phyloP scores from a whole-genome alignment of 2,797 vertebrate species.

The Oreonectes daqikongensis region DNA sequence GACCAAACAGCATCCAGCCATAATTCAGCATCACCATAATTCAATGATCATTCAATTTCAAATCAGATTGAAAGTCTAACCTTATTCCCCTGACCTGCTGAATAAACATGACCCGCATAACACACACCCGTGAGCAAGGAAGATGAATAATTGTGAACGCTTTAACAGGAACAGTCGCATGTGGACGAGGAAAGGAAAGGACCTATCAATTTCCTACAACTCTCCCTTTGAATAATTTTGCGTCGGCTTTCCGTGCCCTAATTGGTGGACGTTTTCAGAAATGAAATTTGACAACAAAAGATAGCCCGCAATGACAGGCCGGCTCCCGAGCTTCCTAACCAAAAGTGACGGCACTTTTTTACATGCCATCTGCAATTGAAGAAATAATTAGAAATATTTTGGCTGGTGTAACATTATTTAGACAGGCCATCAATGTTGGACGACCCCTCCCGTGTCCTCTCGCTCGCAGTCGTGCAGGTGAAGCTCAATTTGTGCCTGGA shows the following conservation, averaged over 20 bases:
- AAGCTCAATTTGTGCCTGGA: constrained; percentile 42
- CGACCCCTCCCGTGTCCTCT: constrained; percentile 10
- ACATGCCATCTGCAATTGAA: constrained; percentile 66
- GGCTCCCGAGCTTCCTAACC: constrained; percentile 76
- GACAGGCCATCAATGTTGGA: constrained; percentile 68
- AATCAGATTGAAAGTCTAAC: neutral
- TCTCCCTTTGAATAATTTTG: constrained; percentile 63
- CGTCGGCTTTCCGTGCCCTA: constrained; percentile 64
- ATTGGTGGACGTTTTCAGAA: constrained; percentile 83
- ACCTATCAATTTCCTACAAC: constrained; percentile 61
- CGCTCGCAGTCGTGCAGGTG: constrained; percentile 47
- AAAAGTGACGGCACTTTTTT: constrained; percentile 88
- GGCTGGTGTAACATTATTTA: constrained; percentile 77
- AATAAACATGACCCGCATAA: constrained; percentile 10
- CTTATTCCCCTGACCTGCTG: neutral
- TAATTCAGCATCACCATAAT: constrained; percentile 3
- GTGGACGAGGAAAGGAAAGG: constrained; percentile 33
- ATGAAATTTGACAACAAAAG: constrained; percentile 92
- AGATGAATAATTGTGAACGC: neutral
- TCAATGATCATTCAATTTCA: neutral
- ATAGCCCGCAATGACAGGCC: constrained; percentile 77
- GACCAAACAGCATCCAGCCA: neutral
- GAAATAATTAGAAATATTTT: constrained; percentile 77
- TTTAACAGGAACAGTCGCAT: constrained; percentile 14
- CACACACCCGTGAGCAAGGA: neutral